A percentile compares a stretch with the other conserved stretches of the same genome.
Conservation (phyloP, 2,113 vertebrate species). For the Heteronetta atricapilla region DNA sequence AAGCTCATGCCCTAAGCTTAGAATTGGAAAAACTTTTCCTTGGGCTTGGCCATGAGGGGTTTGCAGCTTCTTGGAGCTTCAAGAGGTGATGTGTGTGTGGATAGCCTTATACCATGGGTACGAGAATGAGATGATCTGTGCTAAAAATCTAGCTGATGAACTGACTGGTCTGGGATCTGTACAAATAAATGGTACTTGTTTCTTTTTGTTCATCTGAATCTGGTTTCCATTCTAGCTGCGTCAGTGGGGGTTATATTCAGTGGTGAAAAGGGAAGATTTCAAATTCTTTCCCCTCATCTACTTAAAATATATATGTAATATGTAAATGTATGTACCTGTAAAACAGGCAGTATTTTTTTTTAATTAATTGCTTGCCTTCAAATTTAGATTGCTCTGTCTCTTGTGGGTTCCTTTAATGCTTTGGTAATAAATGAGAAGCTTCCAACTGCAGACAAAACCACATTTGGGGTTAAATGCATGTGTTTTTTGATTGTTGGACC, state of each 20-base stretch:
- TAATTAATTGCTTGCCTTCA: not conserved
- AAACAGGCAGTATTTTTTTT: not conserved
- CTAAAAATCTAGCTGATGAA: not conserved
- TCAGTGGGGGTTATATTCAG: not conserved
- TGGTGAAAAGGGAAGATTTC: not conserved
- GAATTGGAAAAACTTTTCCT: not conserved
- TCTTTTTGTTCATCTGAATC: not conserved
- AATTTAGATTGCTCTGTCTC: not conserved
- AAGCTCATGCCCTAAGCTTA: accelerated
- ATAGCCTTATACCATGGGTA: accelerated
- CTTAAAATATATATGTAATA: not conserved
- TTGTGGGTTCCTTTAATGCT: not conserved
- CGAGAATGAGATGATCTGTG: no score
- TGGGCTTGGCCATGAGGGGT: not conserved
- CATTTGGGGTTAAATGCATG: not conserved
- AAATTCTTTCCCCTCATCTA: not conserved
- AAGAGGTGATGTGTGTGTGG: accelerated
- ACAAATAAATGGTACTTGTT: not conserved
- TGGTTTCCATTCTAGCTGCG: not conserved
- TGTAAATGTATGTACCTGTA: not conserved
- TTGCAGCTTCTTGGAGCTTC: not conserved
- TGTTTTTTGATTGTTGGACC: not conserved
- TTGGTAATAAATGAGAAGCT: conserved; percentile 21
- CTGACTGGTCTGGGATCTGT: accelerated
- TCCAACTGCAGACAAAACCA: not conserved